Base-by-base conservation (phyloP, 2,113 vertebrate species). In the Illadopsis cleaveri region DNA sequence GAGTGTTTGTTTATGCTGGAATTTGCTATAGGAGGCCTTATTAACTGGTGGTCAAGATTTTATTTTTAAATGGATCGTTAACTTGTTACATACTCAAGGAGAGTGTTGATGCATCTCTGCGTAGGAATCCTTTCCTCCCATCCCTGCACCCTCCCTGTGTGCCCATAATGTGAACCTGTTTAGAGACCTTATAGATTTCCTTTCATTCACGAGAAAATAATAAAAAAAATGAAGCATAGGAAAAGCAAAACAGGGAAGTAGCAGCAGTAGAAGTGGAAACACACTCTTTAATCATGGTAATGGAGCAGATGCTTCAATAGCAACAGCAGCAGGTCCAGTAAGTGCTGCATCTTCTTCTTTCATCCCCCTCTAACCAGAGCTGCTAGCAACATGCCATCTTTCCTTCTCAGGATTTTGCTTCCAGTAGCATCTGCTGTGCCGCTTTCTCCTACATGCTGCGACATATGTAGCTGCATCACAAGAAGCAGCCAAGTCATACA, bases 11-110 rank as follows among this genome's bases (percentile, higher is more conserved):
- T 96, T 97, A 92, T 94, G 96, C 95, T 96, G 88, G 62, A 96
- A 93, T 96, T 95, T 96, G 88, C 94, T 96, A 83, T 85, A 93
- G 61, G 53, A 69, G 86, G 92, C 86, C 97, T 97, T 97, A 95
- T 98, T 97, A 97, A 73, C 90, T 92, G 88, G 66, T 96, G 96
- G 96, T 96, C 94, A 97, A 93, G 95, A 93, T 96, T 97, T 98
- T 97, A 90, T 97, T 98, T 97, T 97, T 92, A 97, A 98, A 98
- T 89, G 94, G 91, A 83, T 96, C n/a, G 15, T 98, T 97, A 97
- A 87, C 80, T 95, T 96, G 85, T 93, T 95, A 84, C 85, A 85
- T 87, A 62, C 88, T 92, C 35, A 14, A 38, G 60, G 57, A 95
- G 64, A 50, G 13, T 42, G 71, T 66, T 86, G 90, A 89, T 95